A percentile compares a stretch with the other conserved stretches of the same genome.
These are phyloP conservation scores for Zelostemma sp. DNA, from an alignment of 1,140 invertebrate genomes.

Conservation along the genomic window DNA sequence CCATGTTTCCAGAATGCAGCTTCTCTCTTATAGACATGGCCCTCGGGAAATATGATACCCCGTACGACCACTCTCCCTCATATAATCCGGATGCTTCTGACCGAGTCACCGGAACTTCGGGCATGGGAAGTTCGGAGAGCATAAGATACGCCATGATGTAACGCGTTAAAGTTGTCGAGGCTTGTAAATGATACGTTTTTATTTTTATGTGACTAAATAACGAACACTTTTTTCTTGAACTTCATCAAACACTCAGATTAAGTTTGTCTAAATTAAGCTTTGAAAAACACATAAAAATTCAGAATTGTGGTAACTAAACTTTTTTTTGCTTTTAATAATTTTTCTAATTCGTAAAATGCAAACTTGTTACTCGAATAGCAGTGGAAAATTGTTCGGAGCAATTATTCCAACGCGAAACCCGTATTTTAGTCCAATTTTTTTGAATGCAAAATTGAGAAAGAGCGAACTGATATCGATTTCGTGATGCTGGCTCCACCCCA, in stretches of 20 bases:
- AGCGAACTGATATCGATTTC: slow-evolving; percentile 60
- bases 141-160: slow-evolving; percentile 61
- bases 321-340: no score
- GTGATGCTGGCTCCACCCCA: slow-evolving; percentile 17
- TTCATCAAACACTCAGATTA: no score
- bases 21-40: slow-evolving; percentile 81
- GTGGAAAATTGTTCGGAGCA: no score
- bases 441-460: slow-evolving; percentile 58
- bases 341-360: no score
- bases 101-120: slow-evolving; percentile 33
- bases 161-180: slow-evolving; percentile 17
- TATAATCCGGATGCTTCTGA: slow-evolving; percentile 31
- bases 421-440: slow-evolving; percentile 20
- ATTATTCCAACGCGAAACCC: background rate
- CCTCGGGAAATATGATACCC: slow-evolving; percentile 76
- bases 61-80: slow-evolving; percentile 26
- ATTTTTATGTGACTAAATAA: background rate
- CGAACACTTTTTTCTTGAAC: background rate
- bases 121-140: slow-evolving; percentile 32
- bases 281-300: no score
- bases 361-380: no score
- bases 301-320: no score
- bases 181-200: slow-evolving; percentile 25
- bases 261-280: no score
- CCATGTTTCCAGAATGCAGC: slow-evolving; percentile 74